Conservation (phyloP, 2,888 invertebrate genomes). For the Carcina quercana region DNA sequence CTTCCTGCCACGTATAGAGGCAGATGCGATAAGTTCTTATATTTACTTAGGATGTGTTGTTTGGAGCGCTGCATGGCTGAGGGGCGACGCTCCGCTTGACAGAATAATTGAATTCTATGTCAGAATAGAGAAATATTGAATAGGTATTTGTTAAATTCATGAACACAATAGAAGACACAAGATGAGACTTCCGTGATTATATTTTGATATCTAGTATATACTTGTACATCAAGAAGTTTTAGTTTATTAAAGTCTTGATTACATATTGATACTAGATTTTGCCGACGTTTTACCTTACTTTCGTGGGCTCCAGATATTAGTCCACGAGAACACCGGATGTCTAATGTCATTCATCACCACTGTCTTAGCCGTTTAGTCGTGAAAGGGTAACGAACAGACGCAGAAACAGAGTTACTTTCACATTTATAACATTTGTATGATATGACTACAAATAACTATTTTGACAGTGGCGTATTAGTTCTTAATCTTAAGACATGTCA, state of each 20-base stretch:
- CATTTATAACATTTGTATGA: too few species aligned
- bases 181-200: background rate
- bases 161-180: background rate
- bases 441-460: too few species aligned
- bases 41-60: slow-evolving; percentile 67
- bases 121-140: slow-evolving; percentile 4
- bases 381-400: too few species aligned
- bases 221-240: background rate
- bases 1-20: too few species aligned
- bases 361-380: too few species aligned
- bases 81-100: slow-evolving; percentile 32
- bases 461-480: too few species aligned
- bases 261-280: background rate
- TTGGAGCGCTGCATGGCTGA: slow-evolving; percentile 46
- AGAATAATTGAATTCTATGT: slow-evolving; percentile 35
- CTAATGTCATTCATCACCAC: too few species aligned
- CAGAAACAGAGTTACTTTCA: too few species aligned
- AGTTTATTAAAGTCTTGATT: background rate
- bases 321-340: too few species aligned
- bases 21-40: slow-evolving; percentile 56
- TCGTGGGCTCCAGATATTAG: too few species aligned
- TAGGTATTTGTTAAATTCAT: too few species aligned
- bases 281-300: background rate
- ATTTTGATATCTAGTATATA: background rate
- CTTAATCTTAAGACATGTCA: too few species aligned